Evolutionary conservation across 2,113 vertebrate species (phyloP).

Genomic region (Phylloscopus whistleri): DNA sequence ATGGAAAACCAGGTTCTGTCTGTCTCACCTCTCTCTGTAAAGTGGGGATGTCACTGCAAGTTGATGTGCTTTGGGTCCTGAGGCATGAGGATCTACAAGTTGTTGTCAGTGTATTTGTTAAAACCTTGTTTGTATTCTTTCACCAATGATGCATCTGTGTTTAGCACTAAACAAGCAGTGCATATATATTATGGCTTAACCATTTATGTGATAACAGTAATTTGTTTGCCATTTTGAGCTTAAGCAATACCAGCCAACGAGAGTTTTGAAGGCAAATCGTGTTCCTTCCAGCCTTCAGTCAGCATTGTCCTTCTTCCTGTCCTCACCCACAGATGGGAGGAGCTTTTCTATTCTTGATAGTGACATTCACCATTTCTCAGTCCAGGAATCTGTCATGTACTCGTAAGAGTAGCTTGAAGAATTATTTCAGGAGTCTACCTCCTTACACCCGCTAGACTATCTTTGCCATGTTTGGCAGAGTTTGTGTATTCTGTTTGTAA

Average conservation of each 20-base stretch:
- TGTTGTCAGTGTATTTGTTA: not conserved
- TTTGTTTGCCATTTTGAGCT: not conserved
- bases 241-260: not conserved
- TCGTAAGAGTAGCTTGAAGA: not conserved
- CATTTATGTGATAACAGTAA: not conserved
- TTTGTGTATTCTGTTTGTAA: not conserved
- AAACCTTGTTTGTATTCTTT: not conserved
- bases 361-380: not conserved
- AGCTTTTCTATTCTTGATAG: not conserved
- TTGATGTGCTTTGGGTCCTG: not conserved
- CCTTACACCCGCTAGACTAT: fast-evolving
- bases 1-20: not conserved
- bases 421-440: not conserved
- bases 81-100: not conserved
- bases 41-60: not conserved
- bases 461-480: not conserved
- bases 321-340: fast-evolving
- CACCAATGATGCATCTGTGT: not conserved
- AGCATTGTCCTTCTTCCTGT: not conserved
- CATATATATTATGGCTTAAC: not conserved
- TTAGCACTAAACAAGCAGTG: not conserved
- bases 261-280: not conserved
- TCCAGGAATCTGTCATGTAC: not conserved
- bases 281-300: not conserved
- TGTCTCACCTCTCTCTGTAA: not conserved